Evolutionary conservation across 2,888 invertebrate genomes (phyloP).

Genomic region (Pollenia labialis): DNA sequence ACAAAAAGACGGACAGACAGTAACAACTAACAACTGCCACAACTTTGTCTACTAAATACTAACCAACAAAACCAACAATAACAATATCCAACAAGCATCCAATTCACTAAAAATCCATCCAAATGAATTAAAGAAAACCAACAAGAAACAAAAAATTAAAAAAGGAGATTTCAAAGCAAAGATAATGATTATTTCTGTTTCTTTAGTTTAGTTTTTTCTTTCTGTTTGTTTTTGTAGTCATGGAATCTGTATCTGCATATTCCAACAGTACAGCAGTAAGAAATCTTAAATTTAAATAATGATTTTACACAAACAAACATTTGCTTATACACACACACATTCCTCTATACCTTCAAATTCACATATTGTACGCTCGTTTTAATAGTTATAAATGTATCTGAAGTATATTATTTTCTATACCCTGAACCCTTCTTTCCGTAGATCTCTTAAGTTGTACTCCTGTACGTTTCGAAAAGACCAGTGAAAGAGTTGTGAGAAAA

Average conservation of each 20-base stretch:
- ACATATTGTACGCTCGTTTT: slow-evolving; percentile 37
- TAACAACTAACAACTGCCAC: neutral
- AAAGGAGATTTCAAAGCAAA: slow-evolving; percentile 70
- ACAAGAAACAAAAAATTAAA: slow-evolving; percentile 19
- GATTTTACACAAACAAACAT: slow-evolving; percentile 34
- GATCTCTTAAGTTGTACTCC: neutral
- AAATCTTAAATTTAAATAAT: slow-evolving; percentile 65
- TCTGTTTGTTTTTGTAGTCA: slow-evolving; percentile 33
- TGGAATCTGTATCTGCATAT: slow-evolving; percentile 69
- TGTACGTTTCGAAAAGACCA: slow-evolving; percentile 3
- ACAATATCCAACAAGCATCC: slow-evolving; percentile 35
- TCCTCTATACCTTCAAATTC: neutral
- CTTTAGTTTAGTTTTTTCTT: slow-evolving; percentile 38
- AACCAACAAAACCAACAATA: slow-evolving; percentile 10
- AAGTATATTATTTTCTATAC: slow-evolving; percentile 6
- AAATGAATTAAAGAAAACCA: slow-evolving; percentile 47
- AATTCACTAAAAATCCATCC: slow-evolving; percentile 34
- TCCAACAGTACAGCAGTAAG: slow-evolving; percentile 42
- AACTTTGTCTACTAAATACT: slow-evolving; percentile 43
- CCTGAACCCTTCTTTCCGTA: neutral
- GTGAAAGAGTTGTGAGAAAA: slow-evolving; percentile 43
- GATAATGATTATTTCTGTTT: slow-evolving; percentile 69
- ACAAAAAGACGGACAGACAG: neutral
- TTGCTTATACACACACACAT: slow-evolving; percentile 1
- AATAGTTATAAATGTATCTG: slow-evolving; percentile 28